Percentiles rank a stretch among this genome's conserved stretches.
Conservation (phyloP, 2,888 invertebrate species). For the Archips crataeganus region DNA sequence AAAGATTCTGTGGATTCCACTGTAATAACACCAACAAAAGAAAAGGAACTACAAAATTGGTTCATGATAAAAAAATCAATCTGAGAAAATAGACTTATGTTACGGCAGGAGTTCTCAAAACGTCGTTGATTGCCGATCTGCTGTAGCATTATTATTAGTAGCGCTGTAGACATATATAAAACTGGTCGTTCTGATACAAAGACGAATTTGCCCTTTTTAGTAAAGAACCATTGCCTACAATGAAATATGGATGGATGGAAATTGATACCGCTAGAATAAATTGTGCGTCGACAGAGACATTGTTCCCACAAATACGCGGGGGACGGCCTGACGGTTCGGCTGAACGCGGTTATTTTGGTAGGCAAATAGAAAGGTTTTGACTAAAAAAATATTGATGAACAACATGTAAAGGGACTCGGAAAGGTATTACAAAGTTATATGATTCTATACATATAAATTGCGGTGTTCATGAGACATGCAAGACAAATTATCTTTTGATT, state of each 20-base stretch:
- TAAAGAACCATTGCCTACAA: not conserved
- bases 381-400: slow-evolving; percentile 1
- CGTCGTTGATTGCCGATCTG: too few relatives aligned
- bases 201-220: not conserved
- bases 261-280: slow-evolving; percentile 6
- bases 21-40: too few relatives aligned
- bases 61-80: too few relatives aligned
- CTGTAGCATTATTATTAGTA: too few relatives aligned
- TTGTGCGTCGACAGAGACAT: slow-evolving; percentile 12
- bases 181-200: not conserved
- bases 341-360: not conserved
- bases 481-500: not conserved
- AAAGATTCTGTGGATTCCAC: too few relatives aligned
- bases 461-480: not conserved
- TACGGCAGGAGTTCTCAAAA: too few relatives aligned
- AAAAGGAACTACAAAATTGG: too few relatives aligned
- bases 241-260: slow-evolving; percentile 13
- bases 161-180: too few relatives aligned
- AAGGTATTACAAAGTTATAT: not conserved
- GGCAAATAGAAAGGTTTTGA: not conserved
- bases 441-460: too few relatives aligned
- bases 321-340: not conserved
- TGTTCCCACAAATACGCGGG: slow-evolving; percentile 5
- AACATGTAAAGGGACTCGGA: not conserved
- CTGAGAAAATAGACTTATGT: too few relatives aligned